phyloP scores from a whole-genome alignment of 2,113 vertebrate genomes.

The Albula goreensis region DNA sequence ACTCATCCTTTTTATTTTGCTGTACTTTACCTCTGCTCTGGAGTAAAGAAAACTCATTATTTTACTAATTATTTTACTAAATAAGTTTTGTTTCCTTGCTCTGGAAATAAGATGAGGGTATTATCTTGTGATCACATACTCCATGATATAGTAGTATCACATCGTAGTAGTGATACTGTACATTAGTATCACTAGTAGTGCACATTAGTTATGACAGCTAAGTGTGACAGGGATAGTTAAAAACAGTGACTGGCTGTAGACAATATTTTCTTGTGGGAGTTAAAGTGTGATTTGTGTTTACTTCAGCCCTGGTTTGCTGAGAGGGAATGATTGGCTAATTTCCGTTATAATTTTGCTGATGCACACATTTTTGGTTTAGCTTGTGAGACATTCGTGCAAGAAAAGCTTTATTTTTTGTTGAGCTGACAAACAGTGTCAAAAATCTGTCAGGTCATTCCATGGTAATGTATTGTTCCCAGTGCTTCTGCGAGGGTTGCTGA shows the following conservation, averaged over 20 bases:
- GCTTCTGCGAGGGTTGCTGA: background rate
- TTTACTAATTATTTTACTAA: too few relatives aligned
- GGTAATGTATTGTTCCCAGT: constrained; percentile 22
- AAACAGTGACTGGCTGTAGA: background rate
- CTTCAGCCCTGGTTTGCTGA: constrained; percentile 47
- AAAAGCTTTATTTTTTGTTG: constrained; percentile 55
- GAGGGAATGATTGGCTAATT: constrained; percentile 66
- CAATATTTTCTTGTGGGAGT: constrained; percentile 19
- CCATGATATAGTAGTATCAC: too few relatives aligned
- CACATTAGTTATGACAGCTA: background rate
- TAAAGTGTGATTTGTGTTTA: constrained; percentile 23
- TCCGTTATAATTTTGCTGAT: constrained; percentile 71
- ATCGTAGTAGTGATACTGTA: too few relatives aligned
- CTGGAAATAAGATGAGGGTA: background rate
- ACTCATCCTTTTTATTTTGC: too few relatives aligned
- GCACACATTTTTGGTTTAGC: constrained; percentile 41
- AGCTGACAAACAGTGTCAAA: constrained; percentile 58
- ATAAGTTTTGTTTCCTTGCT: too few relatives aligned
- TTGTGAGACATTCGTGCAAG: constrained; percentile 29
- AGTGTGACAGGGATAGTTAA: background rate
- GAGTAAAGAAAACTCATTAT: background rate
- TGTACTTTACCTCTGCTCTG: background rate
- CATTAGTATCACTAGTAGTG: background rate
- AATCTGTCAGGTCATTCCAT: constrained; percentile 23
- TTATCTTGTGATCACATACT: background rate